A percentile compares a stretch with the other conserved stretches of the same genome.
These are phyloP conservation scores for Ceratina calcarata DNA, from an alignment of 1,140 invertebrate genomes.

Conservation along the genomic window DNA sequence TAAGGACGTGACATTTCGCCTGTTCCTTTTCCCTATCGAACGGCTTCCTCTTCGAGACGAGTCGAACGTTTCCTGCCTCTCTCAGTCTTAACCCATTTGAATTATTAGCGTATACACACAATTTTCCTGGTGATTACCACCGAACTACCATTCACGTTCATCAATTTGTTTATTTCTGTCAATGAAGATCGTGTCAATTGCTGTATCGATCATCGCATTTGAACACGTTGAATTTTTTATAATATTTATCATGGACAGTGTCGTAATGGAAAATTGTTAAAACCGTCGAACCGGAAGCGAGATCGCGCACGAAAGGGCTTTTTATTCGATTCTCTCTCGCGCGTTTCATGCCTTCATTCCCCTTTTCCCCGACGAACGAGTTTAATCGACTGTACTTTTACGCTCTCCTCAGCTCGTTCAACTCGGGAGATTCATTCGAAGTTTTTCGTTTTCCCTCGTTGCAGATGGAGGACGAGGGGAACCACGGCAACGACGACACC, in stretches of 20 bases:
- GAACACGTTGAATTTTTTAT: too few relatives aligned
- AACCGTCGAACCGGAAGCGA: slow-evolving; percentile 8
- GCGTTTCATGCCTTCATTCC: slow-evolving; percentile 6
- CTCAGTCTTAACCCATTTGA: too few relatives aligned
- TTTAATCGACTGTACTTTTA: slow-evolving; percentile 11
- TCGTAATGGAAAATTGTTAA: background rate
- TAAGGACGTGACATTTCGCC: slow-evolving; percentile 30
- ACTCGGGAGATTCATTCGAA: background rate
- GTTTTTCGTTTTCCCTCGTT: slow-evolving; percentile 56
- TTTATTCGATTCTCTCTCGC: background rate
- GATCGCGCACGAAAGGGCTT: background rate
- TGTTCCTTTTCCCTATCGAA: slow-evolving; percentile 7
- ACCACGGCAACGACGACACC: slow-evolving; percentile 98
- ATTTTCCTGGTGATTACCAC: too few relatives aligned
- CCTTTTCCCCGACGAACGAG: background rate
- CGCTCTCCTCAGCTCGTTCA: background rate
- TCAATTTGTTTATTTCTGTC: too few relatives aligned
- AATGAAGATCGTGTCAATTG: too few relatives aligned
- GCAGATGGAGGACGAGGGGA: slow-evolving; percentile 98
- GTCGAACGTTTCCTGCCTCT: background rate
- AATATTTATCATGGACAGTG: too few relatives aligned
- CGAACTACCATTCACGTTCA: too few relatives aligned
- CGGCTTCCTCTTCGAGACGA: background rate
- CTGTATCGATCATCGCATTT: too few relatives aligned
- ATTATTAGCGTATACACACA: too few relatives aligned